Base-by-base conservation (phyloP, 2,888 invertebrate genomes). In the Alentia gelatinosa region DNA sequence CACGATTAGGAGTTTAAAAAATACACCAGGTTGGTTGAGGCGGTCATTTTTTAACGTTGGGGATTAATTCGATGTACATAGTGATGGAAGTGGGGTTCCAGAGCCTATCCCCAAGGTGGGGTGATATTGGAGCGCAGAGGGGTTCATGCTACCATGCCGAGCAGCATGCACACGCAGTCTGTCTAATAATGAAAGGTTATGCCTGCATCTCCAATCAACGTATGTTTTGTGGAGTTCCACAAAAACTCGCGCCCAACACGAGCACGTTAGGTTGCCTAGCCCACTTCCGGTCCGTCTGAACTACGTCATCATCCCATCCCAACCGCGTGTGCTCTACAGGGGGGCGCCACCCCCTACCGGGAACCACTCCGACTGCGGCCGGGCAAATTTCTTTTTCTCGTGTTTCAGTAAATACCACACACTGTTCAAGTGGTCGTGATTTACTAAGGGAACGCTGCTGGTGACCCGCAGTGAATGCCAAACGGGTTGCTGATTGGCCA, bases 371-470 rank as follows among this genome's bases (percentile, higher is more conserved):
- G 26, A 86, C 47, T 47, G 26, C 42, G 42, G 86, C 19, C 50
- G 26, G 26, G 86, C 86, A 86, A 86, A 86, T 86, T 86, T 47
- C 86, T 86, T 86, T 86, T 86, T 86, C 86, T 86, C 86, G 86
- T 86, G 86, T 86, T 50, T 47, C 86, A 30, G 30, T 30, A 19
- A 86, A 86, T 83, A 83, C 83, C 83, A 35, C 83, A 37, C 83
- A 40, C 40, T 40, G 83, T 83, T 40, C 39, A 40, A 37, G 40
- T 40, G 83, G 83, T 83, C n/a, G 39, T 83, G 83, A 83, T 83
- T 83, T 68, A 68, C 68, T 68, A 68, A 40, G 83, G 83, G 83
- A n/a, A 37, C 39, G 40, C 79, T 23, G 79, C 37, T 39, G 79
- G 19, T 39, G 39, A 79, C 79, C 39, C 79, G 79, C 37, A 39